Base-by-base conservation (phyloP, 2,113 vertebrate species). In the Syngnathus floridae region DNA sequence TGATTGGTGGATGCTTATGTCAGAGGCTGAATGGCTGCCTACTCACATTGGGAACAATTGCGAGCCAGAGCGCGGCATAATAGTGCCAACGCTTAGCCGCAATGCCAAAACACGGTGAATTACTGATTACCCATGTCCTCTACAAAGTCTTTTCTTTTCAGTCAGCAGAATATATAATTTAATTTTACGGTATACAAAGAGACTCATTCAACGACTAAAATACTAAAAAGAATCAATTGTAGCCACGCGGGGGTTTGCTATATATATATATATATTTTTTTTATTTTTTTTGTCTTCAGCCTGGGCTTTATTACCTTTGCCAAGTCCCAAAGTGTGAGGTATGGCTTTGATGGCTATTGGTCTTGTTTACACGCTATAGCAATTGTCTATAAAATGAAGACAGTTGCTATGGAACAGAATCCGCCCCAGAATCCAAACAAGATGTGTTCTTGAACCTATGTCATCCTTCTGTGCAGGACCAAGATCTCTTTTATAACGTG, bases 21-120 rank as follows among this genome's bases (percentile, higher is more conserved):
- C 76, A 65, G 70, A 36, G 63, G 69, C 37, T 62, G 74, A 52
- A 16, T 1, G 66, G 61, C 59, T 40, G 67, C 76, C 54, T 66
- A 8, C 31, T 26, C 51, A 38, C 35, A 21, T 59, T 73, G 49
- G 41, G 67, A 71, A 52, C 55, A 3, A 77, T 74, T 72, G 48
- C 31, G 46, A 62, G 73, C 7, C 41, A 76, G 62, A 66, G 51
- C 52, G 56, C 74, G 40, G 58, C 31, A 55, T 60, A 64, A 75
- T 71, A 72, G 67, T 43, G 49, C 64, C 36, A 22, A 66, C 52
- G 55, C 67, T 45, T 31, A 59, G 64, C 59, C 37, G 48, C 48
- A 40, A 64, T 43, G 62, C 65, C 65, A 69, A 71, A 69, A 71
- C 48, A 67, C 31, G 16, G 43, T n/a, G 69, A 31, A 49, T 71